phyloP scores from a whole-genome alignment of 1,140 invertebrate species.

The Polyergus mexicanus region DNA sequence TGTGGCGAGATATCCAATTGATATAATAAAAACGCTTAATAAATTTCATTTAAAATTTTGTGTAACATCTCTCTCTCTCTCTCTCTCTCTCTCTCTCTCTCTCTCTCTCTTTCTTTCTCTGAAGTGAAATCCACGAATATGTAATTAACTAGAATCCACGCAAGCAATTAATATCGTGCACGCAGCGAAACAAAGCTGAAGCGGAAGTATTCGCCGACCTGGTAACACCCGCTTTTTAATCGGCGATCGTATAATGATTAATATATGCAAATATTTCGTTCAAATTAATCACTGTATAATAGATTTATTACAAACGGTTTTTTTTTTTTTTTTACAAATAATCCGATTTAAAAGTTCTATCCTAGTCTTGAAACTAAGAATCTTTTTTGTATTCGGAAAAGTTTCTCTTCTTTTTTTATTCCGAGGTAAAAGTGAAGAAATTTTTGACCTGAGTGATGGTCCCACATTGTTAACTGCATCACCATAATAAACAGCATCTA shows the following conservation, averaged over 20 bases:
- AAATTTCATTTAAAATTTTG: background rate
- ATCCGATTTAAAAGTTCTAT: no score
- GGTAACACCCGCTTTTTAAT: constrained; percentile 45
- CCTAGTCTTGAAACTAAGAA: no score
- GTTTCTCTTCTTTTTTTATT: no score
- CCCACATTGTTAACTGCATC: no score
- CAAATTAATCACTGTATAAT: no score
- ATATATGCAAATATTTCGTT: constrained; percentile 18
- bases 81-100: background rate
- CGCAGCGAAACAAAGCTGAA: constrained; percentile 28
- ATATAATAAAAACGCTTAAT: background rate
- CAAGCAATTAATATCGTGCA: constrained; percentile 21
- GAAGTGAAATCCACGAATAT: background rate
- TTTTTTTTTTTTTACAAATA: no score
- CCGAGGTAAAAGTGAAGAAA: no score
- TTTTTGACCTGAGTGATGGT: no score
- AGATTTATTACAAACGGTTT: no score
- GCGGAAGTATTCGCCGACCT: constrained; percentile 58
- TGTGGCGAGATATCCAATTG: background rate
- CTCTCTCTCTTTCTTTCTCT: background rate
- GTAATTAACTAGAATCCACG: background rate
- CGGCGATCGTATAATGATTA: background rate
- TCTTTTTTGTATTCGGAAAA: no score
- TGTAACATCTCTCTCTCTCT: background rate
- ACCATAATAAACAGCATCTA: background rate